Base-by-base conservation (phyloP, 2,113 vertebrate species). In the Columba livia region DNA sequence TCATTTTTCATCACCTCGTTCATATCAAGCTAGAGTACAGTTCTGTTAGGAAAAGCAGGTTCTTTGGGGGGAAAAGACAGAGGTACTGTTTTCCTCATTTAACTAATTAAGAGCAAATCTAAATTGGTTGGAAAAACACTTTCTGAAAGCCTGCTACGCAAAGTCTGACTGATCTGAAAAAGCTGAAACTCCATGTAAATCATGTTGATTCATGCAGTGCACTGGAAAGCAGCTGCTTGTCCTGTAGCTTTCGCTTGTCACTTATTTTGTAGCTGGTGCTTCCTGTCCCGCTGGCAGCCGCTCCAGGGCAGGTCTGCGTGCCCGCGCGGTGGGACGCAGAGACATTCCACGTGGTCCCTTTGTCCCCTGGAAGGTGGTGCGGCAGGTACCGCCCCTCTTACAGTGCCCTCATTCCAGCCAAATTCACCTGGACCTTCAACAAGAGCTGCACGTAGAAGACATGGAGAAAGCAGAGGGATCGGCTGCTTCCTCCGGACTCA, bases 321-420 rank as follows among this genome's bases (percentile, higher is more conserved):
- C 29, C 53, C n/a, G 31, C 16, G 17, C 44, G 16, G 17, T 44
- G 44, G 44, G 16, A 18, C 44, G 4, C 44, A 44, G 15, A 9
- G 44, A 44, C 15, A 6, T 44, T 44, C 44, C 44, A 44, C 44
- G 17, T 17, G 44, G 16, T 19, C 40, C 2, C 6, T 56, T 31
- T 40, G 51, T 36, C 51, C 25, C 18, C 7, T 25, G 38, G n/a
- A 36, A 60, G 57, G 15, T 56, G 42, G 1, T 16, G 10, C n/a
- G 6, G 28, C 26, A 28, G 10, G 4, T n/a, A 10, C 40, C 24
- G 32, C 20, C 50, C 53, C 12, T 21, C 12, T 47, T 67, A 18
- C 31, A 31, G 15, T 54, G 67, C 54, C 1, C 0, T 17, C 0
- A 0, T 61, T 67, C n/a, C 20, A 26, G 54, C 38, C 17, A 24